Evolutionary conservation across 2,797 vertebrate genomes (phyloP).

Genomic region (Mormyrus proboscirostris): DNA sequence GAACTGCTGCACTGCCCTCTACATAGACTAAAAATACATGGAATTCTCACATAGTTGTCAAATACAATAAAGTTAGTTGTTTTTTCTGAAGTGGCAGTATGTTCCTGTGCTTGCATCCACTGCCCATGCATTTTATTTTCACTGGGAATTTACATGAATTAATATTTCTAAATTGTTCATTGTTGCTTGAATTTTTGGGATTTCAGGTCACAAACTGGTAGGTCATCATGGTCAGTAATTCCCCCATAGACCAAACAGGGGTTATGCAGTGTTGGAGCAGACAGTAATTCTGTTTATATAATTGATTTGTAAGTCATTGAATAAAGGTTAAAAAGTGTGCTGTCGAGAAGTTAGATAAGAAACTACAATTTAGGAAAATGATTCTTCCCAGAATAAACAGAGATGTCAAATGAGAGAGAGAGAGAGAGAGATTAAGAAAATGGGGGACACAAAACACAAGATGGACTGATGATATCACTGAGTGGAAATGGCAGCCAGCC

Average conservation of each 20-base stretch:
- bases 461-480: constrained; percentile 70
- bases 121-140: background rate
- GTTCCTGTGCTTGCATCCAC: background rate
- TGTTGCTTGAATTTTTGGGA: background rate
- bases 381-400: constrained; percentile 53
- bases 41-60: background rate
- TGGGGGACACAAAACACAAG: constrained; percentile 65
- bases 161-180: background rate
- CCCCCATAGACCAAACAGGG: background rate
- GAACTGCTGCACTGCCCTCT: background rate
- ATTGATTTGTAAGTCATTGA: background rate
- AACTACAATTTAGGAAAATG: constrained; percentile 37
- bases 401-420: constrained; percentile 57
- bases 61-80: background rate
- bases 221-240: background rate
- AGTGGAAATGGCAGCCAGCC: constrained; percentile 63
- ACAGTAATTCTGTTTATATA: background rate
- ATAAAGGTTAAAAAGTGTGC: background rate
- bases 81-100: background rate
- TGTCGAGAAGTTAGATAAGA: background rate
- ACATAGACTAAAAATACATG: background rate
- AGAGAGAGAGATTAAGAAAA: constrained; percentile 63
- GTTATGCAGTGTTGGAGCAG: background rate
- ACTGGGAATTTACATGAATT: background rate
- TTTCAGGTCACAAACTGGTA: background rate